Conservation (phyloP, 2,888 invertebrate species). For the Eupithecia insigniata region DNA sequence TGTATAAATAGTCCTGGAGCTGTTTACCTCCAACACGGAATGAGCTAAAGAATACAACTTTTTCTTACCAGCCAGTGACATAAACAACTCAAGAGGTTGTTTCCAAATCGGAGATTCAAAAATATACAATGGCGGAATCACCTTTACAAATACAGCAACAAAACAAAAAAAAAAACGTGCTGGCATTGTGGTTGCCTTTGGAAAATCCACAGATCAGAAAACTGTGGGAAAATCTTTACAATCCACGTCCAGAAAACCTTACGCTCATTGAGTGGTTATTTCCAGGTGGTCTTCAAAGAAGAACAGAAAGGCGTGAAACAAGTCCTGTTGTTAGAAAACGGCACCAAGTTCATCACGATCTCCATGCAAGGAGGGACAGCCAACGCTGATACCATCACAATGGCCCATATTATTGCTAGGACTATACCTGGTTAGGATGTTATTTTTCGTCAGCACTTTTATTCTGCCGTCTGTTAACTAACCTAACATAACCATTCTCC, state of each 20-base stretch:
- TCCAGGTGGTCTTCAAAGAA: conserved; percentile 90
- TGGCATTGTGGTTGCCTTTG: no score
- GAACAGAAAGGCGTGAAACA: conserved; percentile 92
- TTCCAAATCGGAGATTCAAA: no score
- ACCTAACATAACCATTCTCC: no score
- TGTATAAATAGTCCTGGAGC: neutral
- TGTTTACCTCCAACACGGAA: neutral
- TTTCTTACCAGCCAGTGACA: no score
- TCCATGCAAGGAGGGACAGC: conserved; percentile 85
- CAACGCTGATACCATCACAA: conserved; percentile 86
- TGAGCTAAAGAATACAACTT: neutral
- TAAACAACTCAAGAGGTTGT: no score
- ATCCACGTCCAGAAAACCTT: no score
- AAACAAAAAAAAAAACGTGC: no score
- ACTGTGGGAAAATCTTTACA: no score
- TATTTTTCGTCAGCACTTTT: neutral
- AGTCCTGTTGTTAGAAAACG: conserved; percentile 89
- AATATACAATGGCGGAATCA: no score
- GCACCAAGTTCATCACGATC: conserved; percentile 89
- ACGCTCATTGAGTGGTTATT: neutral
- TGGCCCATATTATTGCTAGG: conserved; percentile 87
- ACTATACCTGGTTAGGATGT: conserved; percentile 87
- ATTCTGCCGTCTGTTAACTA: no score
- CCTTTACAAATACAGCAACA: no score
- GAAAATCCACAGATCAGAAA: no score